Base-by-base conservation (phyloP, 1,140 invertebrate species). In the Sitobion miscanthi region DNA sequence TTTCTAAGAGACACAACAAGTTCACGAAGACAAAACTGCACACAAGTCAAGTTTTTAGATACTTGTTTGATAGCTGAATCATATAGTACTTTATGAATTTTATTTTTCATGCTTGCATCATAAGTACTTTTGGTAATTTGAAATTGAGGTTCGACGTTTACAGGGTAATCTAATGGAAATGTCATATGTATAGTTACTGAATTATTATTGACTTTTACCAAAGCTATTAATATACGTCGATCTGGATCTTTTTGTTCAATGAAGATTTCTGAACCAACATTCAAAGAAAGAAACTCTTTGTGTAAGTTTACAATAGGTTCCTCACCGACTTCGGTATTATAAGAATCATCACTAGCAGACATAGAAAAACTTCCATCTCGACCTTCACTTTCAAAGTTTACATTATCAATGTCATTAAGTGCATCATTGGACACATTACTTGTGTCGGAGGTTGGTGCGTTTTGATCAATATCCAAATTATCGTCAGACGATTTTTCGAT, bases 21-120 rank as follows among this genome's bases (percentile, higher is more conserved):
- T 94, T 97, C 97, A 93, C 97, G 95, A 8, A 98, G 95, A 95
- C 97, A 98, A 11, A 97, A 97, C 94, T 98, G 97, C 52, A 98
- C 95, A 95, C 98, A 98, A 0, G 97, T 97, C 82, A 97, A 96
- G 94, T 97, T 98, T 95, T 97, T 97, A 90, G 96, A 96, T 0
- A 98, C 97, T 94, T 97, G 96, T 95, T 97, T 97, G 93, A 96
- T 95, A 2, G 97, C 97, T 89, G 97, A 97, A 94, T 97, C 97
- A 93, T 97, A 97, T 20, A 98, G 95, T 25, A 97, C 95, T 96
- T 96, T 94, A 20, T 94, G 90, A 94, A 94, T 35, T 86, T 85
- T 93, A 85, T 93, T 93, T 93, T 93, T 93, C 82, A 93, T 93
- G 17, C 35, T 38, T 17, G 91, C 77, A 86, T 93, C 91, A 57